These are phyloP conservation scores for Entomobrya proxima DNA, from an alignment of 2,888 invertebrate species.

Conservation along the genomic window DNA sequence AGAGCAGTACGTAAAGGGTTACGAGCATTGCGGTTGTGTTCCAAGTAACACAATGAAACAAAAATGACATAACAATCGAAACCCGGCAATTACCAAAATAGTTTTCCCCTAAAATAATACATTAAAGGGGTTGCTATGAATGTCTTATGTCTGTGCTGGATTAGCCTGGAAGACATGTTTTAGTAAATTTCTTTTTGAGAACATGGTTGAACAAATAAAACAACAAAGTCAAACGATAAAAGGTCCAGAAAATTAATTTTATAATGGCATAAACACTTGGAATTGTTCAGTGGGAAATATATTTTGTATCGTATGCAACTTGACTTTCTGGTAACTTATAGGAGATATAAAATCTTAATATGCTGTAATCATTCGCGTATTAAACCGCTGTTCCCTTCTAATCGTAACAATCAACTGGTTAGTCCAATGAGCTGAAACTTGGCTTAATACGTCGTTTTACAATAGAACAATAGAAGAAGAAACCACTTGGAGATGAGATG, in stretches of 20 bases:
- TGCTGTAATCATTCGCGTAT: slow-evolving; percentile 25
- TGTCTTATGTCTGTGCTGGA: too few relatives aligned
- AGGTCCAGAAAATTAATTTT: too few relatives aligned
- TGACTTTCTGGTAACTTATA: too few relatives aligned
- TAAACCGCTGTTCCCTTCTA: slow-evolving; percentile 53
- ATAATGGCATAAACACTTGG: too few relatives aligned
- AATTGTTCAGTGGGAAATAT: too few relatives aligned
- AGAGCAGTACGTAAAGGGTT: neutral
- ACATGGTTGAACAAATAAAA: too few relatives aligned
- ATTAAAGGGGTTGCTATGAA: neutral
- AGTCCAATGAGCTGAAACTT: slow-evolving; percentile 64
- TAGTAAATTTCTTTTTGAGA: too few relatives aligned
- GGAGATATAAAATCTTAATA: too few relatives aligned
- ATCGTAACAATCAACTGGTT: slow-evolving; percentile 59
- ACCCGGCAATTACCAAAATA: neutral
- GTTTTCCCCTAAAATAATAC: neutral
- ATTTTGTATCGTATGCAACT: too few relatives aligned
- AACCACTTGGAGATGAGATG: neutral
- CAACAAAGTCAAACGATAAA: too few relatives aligned
- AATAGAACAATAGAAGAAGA: neutral
- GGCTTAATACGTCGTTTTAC: neutral
- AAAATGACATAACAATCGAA: neutral
- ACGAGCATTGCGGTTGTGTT: neutral
- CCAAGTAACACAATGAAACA: neutral
- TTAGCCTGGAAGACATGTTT: too few relatives aligned